A percentile compares a stretch with the other conserved stretches of the same genome.
Conservation (phyloP, 2,113 vertebrate genomes). For the Callospermophilus lateralis region DNA sequence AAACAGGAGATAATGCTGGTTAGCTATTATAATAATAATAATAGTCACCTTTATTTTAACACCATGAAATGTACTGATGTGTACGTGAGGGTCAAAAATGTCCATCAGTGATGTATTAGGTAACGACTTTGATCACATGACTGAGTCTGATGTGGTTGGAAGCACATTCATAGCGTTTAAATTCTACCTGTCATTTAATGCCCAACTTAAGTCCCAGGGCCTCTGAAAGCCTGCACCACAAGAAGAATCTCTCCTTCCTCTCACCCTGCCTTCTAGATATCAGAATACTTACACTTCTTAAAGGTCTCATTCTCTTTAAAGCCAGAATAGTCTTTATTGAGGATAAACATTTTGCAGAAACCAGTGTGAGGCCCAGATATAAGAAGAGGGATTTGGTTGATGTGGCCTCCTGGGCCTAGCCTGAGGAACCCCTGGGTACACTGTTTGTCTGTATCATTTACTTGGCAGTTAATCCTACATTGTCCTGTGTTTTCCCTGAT, state of each 20-base stretch:
- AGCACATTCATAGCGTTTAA: background rate
- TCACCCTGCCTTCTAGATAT: background rate
- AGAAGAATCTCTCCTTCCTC: background rate
- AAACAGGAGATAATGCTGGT: background rate
- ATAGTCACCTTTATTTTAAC: background rate
- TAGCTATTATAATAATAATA: background rate
- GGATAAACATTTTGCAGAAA: background rate
- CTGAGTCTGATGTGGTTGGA: constrained; percentile 25
- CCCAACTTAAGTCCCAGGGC: background rate
- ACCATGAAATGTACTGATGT: background rate
- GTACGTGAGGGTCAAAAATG: background rate
- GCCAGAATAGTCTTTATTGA: background rate
- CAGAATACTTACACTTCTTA: background rate
- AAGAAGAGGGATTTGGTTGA: background rate
- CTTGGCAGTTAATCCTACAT: background rate
- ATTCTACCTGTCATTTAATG: background rate
- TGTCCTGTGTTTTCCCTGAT: background rate
- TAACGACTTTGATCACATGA: background rate
- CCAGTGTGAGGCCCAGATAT: background rate
- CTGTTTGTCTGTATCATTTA: background rate
- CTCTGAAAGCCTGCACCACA: background rate
- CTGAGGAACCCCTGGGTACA: background rate
- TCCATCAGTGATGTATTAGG: background rate
- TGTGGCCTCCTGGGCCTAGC: no score
- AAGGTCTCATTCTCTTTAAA: background rate